These are phyloP conservation scores for Drosophila vallismaia DNA, from an alignment of 2,888 invertebrate genomes.

Conservation along the genomic window DNA sequence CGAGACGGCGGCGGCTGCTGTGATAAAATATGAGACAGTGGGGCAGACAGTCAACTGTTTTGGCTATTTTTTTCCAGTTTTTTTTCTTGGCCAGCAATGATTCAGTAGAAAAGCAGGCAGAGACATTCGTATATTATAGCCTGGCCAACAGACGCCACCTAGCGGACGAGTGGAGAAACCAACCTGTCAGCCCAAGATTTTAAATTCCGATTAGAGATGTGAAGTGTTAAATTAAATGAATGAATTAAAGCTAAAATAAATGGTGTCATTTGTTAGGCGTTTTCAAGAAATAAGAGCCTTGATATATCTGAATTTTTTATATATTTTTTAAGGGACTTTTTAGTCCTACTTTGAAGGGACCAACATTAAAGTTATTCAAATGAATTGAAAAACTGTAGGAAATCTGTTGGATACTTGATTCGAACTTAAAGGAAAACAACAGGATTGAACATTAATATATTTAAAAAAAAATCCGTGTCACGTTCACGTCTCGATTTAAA, in stretches of 20 bases:
- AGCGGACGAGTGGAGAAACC: constrained; percentile 58
- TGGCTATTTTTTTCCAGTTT: background rate
- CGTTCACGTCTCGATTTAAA: constrained; percentile 9
- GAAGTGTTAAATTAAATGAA: background rate
- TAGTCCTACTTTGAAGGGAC: too few relatives aligned
- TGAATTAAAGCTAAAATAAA: background rate
- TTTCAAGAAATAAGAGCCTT: background rate
- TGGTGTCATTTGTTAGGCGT: background rate
- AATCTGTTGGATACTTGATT: too few relatives aligned
- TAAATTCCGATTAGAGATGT: constrained; percentile 44
- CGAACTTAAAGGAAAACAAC: too few relatives aligned
- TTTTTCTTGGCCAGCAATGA: constrained; percentile 56
- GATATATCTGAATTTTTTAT: background rate
- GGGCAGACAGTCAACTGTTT: constrained; percentile 72
- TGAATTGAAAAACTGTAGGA: too few relatives aligned
- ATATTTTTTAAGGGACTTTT: too few relatives aligned
- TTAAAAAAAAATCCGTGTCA: constrained; percentile 19
- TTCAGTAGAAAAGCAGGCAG: constrained; percentile 75
- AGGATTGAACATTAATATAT: too few relatives aligned
- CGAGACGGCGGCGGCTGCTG: constrained; percentile 56
- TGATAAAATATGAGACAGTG: constrained; percentile 80
- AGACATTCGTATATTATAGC: constrained; percentile 37
- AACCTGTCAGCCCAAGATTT: constrained; percentile 74
- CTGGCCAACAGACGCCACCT: constrained; percentile 65
- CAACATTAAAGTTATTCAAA: too few relatives aligned